Base-by-base conservation (phyloP, 1,140 invertebrate genomes). In the Drosophila ercepeae region DNA sequence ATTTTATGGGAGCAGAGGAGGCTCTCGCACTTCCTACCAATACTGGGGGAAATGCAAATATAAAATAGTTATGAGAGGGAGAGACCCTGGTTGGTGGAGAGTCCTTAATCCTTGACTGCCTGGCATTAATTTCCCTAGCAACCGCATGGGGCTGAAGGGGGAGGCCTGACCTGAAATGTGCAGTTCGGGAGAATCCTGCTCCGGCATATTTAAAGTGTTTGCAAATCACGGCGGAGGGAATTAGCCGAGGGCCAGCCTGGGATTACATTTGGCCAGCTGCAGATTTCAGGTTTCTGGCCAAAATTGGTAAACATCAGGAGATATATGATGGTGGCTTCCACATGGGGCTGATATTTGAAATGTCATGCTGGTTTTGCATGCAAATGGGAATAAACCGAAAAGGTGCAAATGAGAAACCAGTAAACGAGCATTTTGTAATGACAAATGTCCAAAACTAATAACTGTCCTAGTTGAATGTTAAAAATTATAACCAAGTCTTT, bases 131-230 rank as follows among this genome's bases (percentile, higher is more conserved):
- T 42, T 29, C n/a, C 29, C 48, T 13, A 21, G 32, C 44, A 42
- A 19, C 25, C 61, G 46, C 51, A 69, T 36, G 25, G 25, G 61
- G n/a, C 21, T n/a, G 21, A 18, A 18, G 48, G 32, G 23, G 45
- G 44, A 21, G 23, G 46, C 32, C 5, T 29, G 61, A 42, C 14
- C 16, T 16, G 14, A 8, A 18, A 16, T 42, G 39, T 19, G 14
- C 39, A 18, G 39, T 6, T 18, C 1, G 39, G 14, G 14, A 8
- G 14, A 16, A n/a, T 39, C n/a, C n/a, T 11, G 36, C 25, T 48
- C 18, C 41, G 55, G 58, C 68, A 46, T 51, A 57, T 73, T 57
- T 64, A 54, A 57, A 46, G 67, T 52, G 46, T 74, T 63, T 64
- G 58, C 69, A 64, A 73, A 73, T 72, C 68, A 72, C 50, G 49